Conservation (phyloP, 1,140 invertebrate genomes). For the Rhynchophorus ferrugineus region DNA sequence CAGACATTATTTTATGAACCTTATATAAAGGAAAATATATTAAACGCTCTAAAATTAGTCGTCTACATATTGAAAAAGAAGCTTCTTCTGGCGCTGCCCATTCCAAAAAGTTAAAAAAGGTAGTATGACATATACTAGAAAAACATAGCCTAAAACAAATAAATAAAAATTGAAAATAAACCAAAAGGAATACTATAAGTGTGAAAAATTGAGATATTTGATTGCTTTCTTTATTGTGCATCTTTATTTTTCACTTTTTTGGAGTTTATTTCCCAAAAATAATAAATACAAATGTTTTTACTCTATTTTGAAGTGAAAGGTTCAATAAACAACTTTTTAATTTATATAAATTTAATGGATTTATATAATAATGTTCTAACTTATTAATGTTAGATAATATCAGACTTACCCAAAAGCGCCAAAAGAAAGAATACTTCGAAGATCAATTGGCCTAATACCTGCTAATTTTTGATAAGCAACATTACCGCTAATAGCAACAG, state of each 20-base stretch:
- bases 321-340: too few species aligned
- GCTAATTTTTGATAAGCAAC: slow-evolving; percentile 56
- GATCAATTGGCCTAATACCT: slow-evolving; percentile 50
- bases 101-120: slow-evolving; percentile 57
- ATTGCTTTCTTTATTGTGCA: too few species aligned
- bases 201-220: too few species aligned
- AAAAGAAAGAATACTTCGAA: slow-evolving; percentile 59
- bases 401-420: slow-evolving; percentile 57
- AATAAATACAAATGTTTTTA: too few species aligned
- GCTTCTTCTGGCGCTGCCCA: slow-evolving; percentile 47
- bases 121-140: slow-evolving; percentile 64
- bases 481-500: slow-evolving; percentile 57
- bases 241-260: too few species aligned
- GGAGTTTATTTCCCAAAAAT: too few species aligned
- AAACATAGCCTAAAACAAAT: slow-evolving; percentile 53
- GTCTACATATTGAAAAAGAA: slow-evolving; percentile 47
- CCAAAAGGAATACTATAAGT: too few species aligned
- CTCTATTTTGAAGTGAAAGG: too few species aligned
- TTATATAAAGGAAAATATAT: slow-evolving; percentile 62
- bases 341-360: too few species aligned
- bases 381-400: too few species aligned
- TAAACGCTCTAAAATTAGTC: slow-evolving; percentile 57
- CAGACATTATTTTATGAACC: slow-evolving; percentile 31
- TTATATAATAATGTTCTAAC: too few species aligned
- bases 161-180: slow-evolving; percentile 11